Base-by-base conservation (phyloP, 2,888 invertebrate species). In the Idaea aversata region DNA sequence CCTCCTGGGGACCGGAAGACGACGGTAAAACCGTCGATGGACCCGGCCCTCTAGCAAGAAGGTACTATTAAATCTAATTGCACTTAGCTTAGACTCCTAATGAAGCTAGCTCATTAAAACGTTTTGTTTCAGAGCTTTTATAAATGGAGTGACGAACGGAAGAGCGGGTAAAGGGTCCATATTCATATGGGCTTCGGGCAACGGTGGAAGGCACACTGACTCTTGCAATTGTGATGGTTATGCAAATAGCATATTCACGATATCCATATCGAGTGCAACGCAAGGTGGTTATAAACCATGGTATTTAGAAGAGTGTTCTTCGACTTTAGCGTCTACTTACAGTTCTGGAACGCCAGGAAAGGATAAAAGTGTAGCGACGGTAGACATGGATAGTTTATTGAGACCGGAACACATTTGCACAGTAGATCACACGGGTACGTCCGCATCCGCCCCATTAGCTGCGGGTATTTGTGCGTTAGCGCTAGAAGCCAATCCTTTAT, bases 201-300 rank as follows among this genome's bases (percentile, higher is more conserved):
- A 99, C 85, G 99, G 99, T 13, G 98, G 99, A 61, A 95, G 97
- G 72, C 97, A 98, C 83, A 97, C 97, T 0, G 99, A 99, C 87
- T 98, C 98, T 5, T 99, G 99, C 90, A 99, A 99, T 89, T 99
- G 99, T 91, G 99, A 99, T 88, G 99, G 99, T 63, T 99, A 99
- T 90, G 99, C 99, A 59, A 99, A 99, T 91, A 98, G 98, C 82
- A 99, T 99, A 86, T 99, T 99, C 89, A 99, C 99, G 3, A 94
- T 99, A 75, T 99, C 99, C 74, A 98, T 99, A 85, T 99, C 99
- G 65, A 98, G 99, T 85, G 99, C 99, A 5, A 99, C 99, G 0
- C 98, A 99, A 93, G 97, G 97, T 77, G 98, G 98, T 87, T 95
- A 91, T 84, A 98, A 99, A 84, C 99, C 99, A 0, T 99, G 99